Conservation (phyloP, 2,888 invertebrate genomes). For the Notodonta dromedarius region DNA sequence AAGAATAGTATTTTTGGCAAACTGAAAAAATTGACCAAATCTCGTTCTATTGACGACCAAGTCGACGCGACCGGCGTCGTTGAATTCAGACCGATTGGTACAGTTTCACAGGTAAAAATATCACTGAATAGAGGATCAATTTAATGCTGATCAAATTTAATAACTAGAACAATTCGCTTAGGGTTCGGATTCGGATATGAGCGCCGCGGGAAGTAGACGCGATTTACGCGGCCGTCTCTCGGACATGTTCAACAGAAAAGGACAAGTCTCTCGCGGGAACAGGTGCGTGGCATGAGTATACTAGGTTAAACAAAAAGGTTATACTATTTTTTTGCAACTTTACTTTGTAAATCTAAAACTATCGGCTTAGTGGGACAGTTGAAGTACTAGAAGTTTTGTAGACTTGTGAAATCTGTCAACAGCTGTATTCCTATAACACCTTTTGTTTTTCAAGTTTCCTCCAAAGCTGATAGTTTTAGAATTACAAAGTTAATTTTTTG, state of each 20-base stretch:
- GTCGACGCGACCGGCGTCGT: constrained; percentile 68
- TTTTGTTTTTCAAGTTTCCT: no score
- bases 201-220: constrained; percentile 88
- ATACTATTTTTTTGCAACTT: neutral
- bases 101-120: constrained; percentile 78
- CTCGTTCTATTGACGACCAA: constrained; percentile 91
- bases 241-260: constrained; percentile 91
- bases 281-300: constrained; percentile 73
- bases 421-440: no score
- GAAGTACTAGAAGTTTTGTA: no score
- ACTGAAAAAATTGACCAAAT: constrained; percentile 93
- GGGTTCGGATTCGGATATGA: constrained; percentile 90
- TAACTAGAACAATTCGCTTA: constrained; percentile 46
- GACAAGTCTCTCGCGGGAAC: constrained; percentile 86
- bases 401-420: no score
- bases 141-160: neutral
- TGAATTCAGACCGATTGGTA: constrained; percentile 78
- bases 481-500: no score
- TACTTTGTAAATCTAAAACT: no score
- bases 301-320: no score
- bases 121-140: neutral
- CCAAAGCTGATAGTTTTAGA: no score
- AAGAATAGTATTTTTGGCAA: constrained; percentile 93
- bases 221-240: constrained; percentile 92
- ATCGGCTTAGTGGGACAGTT: no score